Evolutionary conservation across 2,888 invertebrate species (phyloP), one percentile per base, ranked within the genome.

Genomic region (Crepidodera aurea): DNA sequence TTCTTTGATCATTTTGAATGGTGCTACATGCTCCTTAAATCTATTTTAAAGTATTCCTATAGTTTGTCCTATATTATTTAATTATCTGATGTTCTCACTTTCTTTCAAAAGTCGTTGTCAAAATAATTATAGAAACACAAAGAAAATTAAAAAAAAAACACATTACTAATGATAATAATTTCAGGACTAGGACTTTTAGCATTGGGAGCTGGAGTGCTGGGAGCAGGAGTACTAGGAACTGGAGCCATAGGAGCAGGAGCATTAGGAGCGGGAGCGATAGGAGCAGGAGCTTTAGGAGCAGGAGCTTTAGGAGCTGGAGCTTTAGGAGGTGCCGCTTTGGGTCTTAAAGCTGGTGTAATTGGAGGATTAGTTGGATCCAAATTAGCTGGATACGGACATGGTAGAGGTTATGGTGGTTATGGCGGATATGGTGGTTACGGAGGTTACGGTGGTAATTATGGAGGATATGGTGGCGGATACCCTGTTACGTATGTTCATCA

Each of bases 191-290:
- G 13, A n/a, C 13, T 58, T 12, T 64, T 54, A 4, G 65, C 57
- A 4, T 51, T 69, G 25, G 70, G 68, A 25, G 66, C 65, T 3
- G 70, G 62, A 22, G 67, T 50, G n/a, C 25, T 70, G 7, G 70
- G 67, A 6, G 66, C 58, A 7, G 70, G 66, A 37, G 69, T 63
- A 25, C n/a, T 68, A n/a, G 68, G 66, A 2, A 68, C 65, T 19
- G 60, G 61, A 29, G 48, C 58, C 27, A n/a, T 65, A n/a, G 65
- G 62, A 1, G 42, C 44, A 13, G 56, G 51, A 10, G 32, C 32
- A 10, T 10, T 32, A 7, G 32, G 32, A 48, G 58, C 32, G 0
- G 57, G 48, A 19, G 25, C 29, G 15, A 62, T 63, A 12, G 64
- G 64, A 16, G 53, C 55, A 3, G 57, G 56, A 25, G 18, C 46